Base-by-base conservation (phyloP, 2,888 invertebrate genomes). In the Leptarthrus brevirostris region DNA sequence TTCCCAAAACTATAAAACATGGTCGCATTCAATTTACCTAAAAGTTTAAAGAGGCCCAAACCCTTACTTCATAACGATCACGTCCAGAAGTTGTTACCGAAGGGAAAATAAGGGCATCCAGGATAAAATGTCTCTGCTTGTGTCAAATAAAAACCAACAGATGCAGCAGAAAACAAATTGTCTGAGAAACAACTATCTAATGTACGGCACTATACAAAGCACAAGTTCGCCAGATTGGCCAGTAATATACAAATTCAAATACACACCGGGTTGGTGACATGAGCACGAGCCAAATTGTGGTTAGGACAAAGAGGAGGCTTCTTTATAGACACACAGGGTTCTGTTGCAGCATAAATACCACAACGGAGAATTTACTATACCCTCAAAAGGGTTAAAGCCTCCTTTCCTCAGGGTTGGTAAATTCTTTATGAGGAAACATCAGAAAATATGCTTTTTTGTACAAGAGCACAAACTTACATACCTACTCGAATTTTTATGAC, bases 311-410 rank as follows among this genome's bases (percentile, higher is more conserved):
- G 70, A 47, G 69, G 47, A 26, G 40, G 58, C 58, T 49, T 56
- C 49, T 70, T 40, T 36, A 10, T 36, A 58, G 58, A 20, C 18
- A 58, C 18, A 58, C 18, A 58, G 58, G 36, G 14, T 22, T 56
- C 18, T 34, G n/a, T 6, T 10, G 40, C 24, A 66, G 26, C 22
- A 44, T 24, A 61, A 74, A 71, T 71, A 74, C 74, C 74, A 61
- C 61, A 74, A 52, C 61, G 49, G 74, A 71, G 74, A 74, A 74
- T 74, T 74, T 61, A 61, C 71, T 52, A 70, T 58, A 71, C 61
- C 52, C 53, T 70, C 34, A 74, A 74, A 74, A 71, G 74, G 71
- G 71, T 74, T 71, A 71, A 71, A 74, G 71, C 61, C 71, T 74
- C 52, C 61, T 58, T 56, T 71, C 74, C 52, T 30, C 58, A 16